A percentile compares a stretch with the other conserved stretches of the same genome.
Conservation (phyloP, 35 echinoderm and acorn worm genomes). For the Stichopus chloronotus region DNA sequence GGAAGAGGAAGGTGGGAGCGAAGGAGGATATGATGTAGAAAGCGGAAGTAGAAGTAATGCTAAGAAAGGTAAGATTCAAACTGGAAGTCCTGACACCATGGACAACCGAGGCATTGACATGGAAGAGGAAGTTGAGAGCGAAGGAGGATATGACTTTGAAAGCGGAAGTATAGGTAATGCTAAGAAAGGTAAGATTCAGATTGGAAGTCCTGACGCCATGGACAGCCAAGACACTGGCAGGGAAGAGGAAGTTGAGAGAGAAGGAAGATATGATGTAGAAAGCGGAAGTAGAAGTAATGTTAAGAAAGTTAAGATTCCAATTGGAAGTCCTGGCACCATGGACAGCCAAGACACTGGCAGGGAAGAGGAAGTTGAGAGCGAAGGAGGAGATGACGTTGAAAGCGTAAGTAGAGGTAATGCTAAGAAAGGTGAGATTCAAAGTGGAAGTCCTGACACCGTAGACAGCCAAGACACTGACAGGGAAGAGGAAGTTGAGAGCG, state of each 20-base stretch:
- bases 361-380: neutral
- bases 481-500: neutral
- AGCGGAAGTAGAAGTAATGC: neutral
- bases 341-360: neutral
- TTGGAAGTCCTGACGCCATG: neutral
- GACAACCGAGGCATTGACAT: neutral
- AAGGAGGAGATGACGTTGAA: slow-evolving; percentile 22
- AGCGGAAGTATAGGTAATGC: neutral
- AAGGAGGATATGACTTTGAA: neutral
- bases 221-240: neutral
- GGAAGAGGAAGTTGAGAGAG: neutral
- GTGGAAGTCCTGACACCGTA: neutral
- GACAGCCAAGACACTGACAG: neutral
- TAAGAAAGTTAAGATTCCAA: neutral
- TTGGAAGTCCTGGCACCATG: neutral
- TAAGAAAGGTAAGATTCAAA: neutral
- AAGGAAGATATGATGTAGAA: neutral
- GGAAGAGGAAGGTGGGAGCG: neutral
- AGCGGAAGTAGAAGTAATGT: neutral
- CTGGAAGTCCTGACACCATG: neutral
- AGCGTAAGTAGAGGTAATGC: neutral
- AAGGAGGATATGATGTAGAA: slow-evolving; percentile 25
- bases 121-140: neutral
- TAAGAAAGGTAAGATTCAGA: neutral
- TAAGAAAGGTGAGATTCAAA: slow-evolving; percentile 11